Percentiles rank a stretch among this genome's conserved stretches.
phyloP scores from a whole-genome alignment of 2,113 vertebrate species.

The Albula goreensis region DNA sequence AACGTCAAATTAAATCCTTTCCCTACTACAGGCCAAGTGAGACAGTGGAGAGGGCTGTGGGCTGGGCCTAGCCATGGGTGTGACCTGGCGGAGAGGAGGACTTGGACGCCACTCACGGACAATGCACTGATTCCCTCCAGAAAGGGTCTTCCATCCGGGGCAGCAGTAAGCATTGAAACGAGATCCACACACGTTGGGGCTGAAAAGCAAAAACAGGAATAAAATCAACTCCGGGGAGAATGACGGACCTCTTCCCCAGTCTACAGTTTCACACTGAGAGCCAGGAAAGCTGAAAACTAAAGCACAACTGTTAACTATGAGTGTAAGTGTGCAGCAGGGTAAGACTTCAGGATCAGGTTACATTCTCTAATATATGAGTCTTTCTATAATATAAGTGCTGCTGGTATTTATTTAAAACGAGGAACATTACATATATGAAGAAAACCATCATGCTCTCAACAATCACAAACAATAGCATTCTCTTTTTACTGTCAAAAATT shows the following conservation, averaged over 20 bases:
- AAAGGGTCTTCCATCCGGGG: slow-evolving; percentile 97
- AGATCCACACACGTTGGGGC: slow-evolving; percentile 95
- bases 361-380: no score
- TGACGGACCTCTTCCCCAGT: neutral
- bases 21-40: neutral
- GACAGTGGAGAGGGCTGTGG: neutral
- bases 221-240: neutral
- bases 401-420: no score
- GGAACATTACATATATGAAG: no score
- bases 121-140: slow-evolving; percentile 97
- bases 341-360: no score
- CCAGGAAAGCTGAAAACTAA: no score
- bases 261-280: neutral
- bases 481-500: no score
- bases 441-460: no score
- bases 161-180: slow-evolving; percentile 95
- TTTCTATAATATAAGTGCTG: no score
- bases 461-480: no score
- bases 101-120: slow-evolving; percentile 85
- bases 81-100: no score
- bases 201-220: slow-evolving; percentile 52
- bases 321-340: no score
- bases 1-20: neutral
- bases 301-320: no score
- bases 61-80: neutral